Conservation (phyloP, 64 coral and sea anemone species). For the Pachyseris speciosa region DNA sequence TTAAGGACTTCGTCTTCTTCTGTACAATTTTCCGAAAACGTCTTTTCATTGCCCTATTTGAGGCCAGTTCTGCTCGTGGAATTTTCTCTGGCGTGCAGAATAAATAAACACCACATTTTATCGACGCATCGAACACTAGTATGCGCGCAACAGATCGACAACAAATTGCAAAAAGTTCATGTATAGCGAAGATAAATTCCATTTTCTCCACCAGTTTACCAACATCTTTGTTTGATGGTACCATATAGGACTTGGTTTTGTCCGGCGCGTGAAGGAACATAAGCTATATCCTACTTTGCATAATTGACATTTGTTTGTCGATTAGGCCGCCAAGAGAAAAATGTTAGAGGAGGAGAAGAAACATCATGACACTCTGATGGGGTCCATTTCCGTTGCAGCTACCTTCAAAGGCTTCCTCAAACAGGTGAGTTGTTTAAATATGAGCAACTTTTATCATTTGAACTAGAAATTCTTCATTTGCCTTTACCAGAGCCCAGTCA, state of each 20-base stretch:
- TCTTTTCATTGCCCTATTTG: not conserved
- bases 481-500: too few species aligned
- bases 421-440: not conserved
- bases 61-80: not conserved
- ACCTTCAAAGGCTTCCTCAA: slow-evolving; percentile 80
- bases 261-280: not conserved
- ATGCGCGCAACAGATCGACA: too few species aligned
- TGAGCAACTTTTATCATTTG: too few species aligned
- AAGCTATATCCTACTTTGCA: not conserved
- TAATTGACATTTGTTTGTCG: not conserved
- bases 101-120: not conserved
- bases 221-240: too few species aligned
- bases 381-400: slow-evolving; percentile 78
- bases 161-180: too few species aligned
- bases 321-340: slow-evolving; percentile 47
- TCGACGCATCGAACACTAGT: not conserved
- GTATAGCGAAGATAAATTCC: too few species aligned
- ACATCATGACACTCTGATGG: slow-evolving; percentile 71
- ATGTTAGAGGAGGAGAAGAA: slow-evolving; percentile 56
- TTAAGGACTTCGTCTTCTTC: too few species aligned
- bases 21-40: too few species aligned
- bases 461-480: too few species aligned
- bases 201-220: too few species aligned
- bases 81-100: not conserved
- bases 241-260: not conserved